phyloP scores from a whole-genome alignment of 2,797 vertebrate species.

The Chaunax sp. region DNA sequence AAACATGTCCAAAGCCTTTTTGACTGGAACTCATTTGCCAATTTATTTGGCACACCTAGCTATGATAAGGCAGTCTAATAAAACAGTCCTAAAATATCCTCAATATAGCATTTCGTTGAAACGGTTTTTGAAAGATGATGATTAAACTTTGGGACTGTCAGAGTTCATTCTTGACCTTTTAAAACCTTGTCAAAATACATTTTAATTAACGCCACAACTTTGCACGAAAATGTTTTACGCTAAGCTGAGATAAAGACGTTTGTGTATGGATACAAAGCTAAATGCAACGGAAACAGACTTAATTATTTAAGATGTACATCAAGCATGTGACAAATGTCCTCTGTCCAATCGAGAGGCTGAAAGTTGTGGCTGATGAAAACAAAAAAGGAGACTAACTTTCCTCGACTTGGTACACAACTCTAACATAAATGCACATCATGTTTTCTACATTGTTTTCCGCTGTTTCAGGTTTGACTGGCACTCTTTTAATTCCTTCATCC shows the following conservation, averaged over 20 bases:
- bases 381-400: not conserved
- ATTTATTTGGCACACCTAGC: too few species aligned
- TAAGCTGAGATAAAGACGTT: not conserved
- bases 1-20: conserved; percentile 18
- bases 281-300: not conserved
- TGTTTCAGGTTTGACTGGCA: not conserved
- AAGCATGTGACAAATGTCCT: not conserved
- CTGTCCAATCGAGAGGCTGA: too few species aligned
- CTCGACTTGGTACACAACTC: not conserved
- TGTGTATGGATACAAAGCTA: not conserved
- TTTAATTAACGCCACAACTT: too few species aligned
- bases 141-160: not conserved
- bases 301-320: not conserved
- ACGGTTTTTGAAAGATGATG: not conserved
- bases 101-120: not conserved
- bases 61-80: not conserved
- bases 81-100: not conserved
- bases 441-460: not conserved
- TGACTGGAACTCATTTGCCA: too few species aligned
- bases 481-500: not conserved
- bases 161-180: not conserved
- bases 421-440: not conserved
- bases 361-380: not conserved
- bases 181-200: too few species aligned
- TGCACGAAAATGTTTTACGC: too few species aligned